These are phyloP conservation scores for Halcyon senegalensis DNA, from an alignment of 2,113 vertebrate genomes.

Conservation along the genomic window DNA sequence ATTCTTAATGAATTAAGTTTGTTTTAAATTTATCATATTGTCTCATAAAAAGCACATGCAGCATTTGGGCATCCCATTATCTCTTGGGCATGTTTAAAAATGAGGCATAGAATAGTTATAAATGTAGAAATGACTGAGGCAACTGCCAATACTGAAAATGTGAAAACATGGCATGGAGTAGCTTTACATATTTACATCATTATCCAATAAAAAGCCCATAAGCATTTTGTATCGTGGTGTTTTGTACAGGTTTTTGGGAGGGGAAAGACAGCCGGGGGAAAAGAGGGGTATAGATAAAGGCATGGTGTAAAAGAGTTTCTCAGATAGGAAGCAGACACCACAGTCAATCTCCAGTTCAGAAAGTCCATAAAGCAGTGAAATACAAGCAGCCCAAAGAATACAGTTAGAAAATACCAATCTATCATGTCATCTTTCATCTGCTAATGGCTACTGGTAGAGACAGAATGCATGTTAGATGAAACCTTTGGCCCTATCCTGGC, in stretches of 20 bases:
- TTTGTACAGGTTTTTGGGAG: not conserved
- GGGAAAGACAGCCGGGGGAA: not conserved
- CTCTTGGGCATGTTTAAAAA: not conserved
- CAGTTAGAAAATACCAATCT: not conserved
- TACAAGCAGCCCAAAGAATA: not conserved
- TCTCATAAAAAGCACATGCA: not conserved
- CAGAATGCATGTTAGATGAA: not conserved
- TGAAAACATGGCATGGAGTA: not conserved
- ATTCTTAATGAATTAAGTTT: not conserved
- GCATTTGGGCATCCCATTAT: not conserved
- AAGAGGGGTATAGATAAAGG: not conserved
- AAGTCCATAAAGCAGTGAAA: not conserved
- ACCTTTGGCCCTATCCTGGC: not conserved
- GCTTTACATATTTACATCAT: no score
- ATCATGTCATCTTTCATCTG: not conserved
- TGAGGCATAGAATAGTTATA: not conserved
- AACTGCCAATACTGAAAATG: not conserved
- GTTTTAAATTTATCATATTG: not conserved
- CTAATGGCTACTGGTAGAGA: not conserved
- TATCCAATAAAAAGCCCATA: not conserved
- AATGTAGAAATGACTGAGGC: not conserved
- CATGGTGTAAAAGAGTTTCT: not conserved
- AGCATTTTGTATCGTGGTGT: not conserved
- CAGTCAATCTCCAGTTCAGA: not conserved
- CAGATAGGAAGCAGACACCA: not conserved